Evolutionary conservation across 2,888 invertebrate genomes (phyloP).

Genomic region (Vanessa cardui): DNA sequence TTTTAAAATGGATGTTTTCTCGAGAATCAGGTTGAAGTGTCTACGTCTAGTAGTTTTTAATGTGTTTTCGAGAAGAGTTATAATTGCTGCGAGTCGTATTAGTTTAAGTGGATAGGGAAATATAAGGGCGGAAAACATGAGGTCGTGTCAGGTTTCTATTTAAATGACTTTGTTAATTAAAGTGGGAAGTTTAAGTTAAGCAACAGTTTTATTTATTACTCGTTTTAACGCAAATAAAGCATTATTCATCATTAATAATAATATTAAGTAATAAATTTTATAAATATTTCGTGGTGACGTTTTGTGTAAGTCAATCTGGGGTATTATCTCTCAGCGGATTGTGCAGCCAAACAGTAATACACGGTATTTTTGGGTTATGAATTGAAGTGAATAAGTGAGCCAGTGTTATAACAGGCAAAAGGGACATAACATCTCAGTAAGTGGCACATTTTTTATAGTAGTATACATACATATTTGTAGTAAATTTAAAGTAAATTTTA

Average conservation of each 20-base stretch:
- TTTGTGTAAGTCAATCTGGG: too few relatives aligned
- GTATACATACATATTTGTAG: too few relatives aligned
- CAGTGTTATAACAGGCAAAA: too few relatives aligned
- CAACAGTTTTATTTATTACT: constrained; percentile 3
- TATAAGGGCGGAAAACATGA: constrained; percentile 32
- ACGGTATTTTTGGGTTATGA: too few relatives aligned
- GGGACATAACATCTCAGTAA: too few relatives aligned
- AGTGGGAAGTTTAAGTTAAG: constrained; percentile 22
- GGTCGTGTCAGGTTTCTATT: constrained; percentile 27
- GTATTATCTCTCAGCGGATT: too few relatives aligned
- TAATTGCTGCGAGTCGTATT: constrained; percentile 48
- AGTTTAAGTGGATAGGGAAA: constrained; percentile 39
- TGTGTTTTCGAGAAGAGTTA: constrained; percentile 58
- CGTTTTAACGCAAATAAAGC: background rate
- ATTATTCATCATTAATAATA: background rate
- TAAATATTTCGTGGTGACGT: too few relatives aligned
- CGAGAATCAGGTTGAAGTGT: constrained; percentile 55
- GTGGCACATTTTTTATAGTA: too few relatives aligned
- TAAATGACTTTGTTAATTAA: constrained; percentile 32
- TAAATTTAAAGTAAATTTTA: too few relatives aligned
- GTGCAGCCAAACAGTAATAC: background rate
- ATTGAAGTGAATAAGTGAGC: too few relatives aligned
- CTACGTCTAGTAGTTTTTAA: constrained; percentile 48
- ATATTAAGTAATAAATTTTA: background rate
- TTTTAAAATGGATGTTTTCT: constrained; percentile 65